phyloP scores from a whole-genome alignment of 2,888 invertebrate species.

The Sphecodes monilicornis region DNA sequence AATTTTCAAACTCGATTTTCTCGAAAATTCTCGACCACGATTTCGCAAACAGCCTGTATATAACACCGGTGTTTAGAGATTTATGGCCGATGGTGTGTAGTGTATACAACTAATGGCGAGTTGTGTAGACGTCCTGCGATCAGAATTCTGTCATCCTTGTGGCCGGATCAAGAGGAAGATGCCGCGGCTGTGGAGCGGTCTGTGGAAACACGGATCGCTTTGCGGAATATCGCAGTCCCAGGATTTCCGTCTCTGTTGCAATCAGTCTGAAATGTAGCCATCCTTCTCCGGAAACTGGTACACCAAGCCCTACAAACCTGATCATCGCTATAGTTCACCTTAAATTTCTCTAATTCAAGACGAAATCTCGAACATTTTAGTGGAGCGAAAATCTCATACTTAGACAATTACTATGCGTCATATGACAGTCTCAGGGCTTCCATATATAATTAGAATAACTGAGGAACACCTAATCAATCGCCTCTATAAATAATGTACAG shows the following conservation, averaged over 20 bases:
- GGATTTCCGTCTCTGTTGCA: background rate
- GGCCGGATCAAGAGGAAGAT: slow-evolving; percentile 15
- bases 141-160: slow-evolving; percentile 13
- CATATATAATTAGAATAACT: too few species aligned
- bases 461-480: too few species aligned
- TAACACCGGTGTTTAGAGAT: background rate
- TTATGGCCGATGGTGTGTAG: background rate
- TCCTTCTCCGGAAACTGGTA: background rate
- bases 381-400: background rate
- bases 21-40: too few species aligned
- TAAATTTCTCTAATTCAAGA: background rate
- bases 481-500: too few species aligned
- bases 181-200: background rate
- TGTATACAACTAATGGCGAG: slow-evolving; percentile 6
- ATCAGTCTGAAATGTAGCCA: background rate
- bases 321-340: background rate
- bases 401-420: background rate
- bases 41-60: too few species aligned
- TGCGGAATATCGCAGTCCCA: background rate
- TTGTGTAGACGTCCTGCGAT: background rate
- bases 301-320: background rate
- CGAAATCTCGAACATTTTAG: background rate
- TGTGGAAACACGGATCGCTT: slow-evolving; percentile 15
- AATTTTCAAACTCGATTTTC: too few species aligned
- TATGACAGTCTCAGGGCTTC: background rate